Conservation (phyloP, 1,140 invertebrate species). For the Sesamia nonagrioides region DNA sequence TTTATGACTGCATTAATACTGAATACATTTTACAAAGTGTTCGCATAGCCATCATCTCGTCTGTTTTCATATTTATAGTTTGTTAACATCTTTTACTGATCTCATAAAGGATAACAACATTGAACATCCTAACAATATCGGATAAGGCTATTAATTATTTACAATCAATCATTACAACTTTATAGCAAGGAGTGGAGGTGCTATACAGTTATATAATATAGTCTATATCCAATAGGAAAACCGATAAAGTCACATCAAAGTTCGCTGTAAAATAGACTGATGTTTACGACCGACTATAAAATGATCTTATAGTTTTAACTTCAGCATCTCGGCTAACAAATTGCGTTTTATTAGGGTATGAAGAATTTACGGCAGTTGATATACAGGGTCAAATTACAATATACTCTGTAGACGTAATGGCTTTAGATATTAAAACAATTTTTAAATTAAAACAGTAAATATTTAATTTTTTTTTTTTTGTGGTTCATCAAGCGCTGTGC, state of each 20-base stretch:
- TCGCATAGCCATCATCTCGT: background rate
- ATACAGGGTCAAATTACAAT: constrained; percentile 51
- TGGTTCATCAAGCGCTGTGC: no score
- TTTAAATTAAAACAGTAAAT: no score
- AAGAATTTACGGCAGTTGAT: constrained; percentile 71
- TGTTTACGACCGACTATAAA: constrained; percentile 77
- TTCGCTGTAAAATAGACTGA: constrained; percentile 73
- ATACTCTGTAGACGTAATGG: no score
- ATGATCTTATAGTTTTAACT: constrained; percentile 79
- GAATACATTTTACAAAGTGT: constrained; percentile 16
- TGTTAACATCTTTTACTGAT: constrained; percentile 11
- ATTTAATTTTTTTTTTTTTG: no score
- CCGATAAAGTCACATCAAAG: constrained; percentile 70
- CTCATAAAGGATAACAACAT: constrained; percentile 15
- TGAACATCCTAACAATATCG: constrained; percentile 23
- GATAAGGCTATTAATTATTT: constrained; percentile 41
- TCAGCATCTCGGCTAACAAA: constrained; percentile 75
- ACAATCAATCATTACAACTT: constrained; percentile 52
- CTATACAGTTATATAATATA: constrained; percentile 50
- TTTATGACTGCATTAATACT: constrained; percentile 24
- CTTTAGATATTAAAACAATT: no score
- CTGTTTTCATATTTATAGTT: constrained; percentile 27
- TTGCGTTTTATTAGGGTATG: constrained; percentile 80
- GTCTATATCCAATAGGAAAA: constrained; percentile 56
- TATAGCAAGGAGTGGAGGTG: constrained; percentile 52